A percentile compares a stretch with the other conserved stretches of the same genome.
These are phyloP conservation scores for Mus minutoides DNA, from an alignment of 2,797 vertebrate species.

Conservation along the genomic window DNA sequence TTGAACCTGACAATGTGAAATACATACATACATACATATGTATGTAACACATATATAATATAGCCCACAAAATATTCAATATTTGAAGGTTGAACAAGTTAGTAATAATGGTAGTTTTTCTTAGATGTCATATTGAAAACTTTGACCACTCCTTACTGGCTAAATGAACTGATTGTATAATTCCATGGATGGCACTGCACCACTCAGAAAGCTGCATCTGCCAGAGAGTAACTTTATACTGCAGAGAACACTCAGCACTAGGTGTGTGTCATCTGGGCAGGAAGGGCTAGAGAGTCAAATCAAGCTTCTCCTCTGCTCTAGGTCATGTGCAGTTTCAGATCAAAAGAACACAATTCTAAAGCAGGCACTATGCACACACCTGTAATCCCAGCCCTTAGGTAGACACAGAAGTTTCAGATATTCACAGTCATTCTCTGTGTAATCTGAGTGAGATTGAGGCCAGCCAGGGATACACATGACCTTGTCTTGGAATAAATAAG, in stretches of 20 bases:
- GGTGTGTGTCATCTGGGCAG: not conserved
- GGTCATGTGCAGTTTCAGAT: not conserved
- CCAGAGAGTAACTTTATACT: not conserved
- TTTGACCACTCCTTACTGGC: not conserved
- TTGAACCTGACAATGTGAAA: not conserved
- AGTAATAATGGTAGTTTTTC: constrained; percentile 13
- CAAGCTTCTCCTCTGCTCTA: not conserved
- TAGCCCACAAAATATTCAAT: not conserved
- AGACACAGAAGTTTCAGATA: not conserved
- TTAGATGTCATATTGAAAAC: not conserved
- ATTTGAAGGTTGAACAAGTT: constrained; percentile 23
- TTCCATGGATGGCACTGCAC: not conserved
- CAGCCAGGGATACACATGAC: not conserved
- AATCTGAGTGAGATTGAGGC: not conserved
- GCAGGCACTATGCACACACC: not conserved
- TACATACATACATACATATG: too few relatives aligned
- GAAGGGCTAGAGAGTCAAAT: not conserved
- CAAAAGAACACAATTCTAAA: not conserved
- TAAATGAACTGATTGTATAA: not conserved
- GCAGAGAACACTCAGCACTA: not conserved
- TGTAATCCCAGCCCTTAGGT: not conserved
- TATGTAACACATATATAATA: not conserved
- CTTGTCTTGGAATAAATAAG: not conserved
- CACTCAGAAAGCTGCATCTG: not conserved
- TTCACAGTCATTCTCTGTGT: not conserved